Percentiles rank a stretch among this genome's conserved stretches.
Conservation (phyloP, 2,113 vertebrate genomes). For the Numenius arquata region DNA sequence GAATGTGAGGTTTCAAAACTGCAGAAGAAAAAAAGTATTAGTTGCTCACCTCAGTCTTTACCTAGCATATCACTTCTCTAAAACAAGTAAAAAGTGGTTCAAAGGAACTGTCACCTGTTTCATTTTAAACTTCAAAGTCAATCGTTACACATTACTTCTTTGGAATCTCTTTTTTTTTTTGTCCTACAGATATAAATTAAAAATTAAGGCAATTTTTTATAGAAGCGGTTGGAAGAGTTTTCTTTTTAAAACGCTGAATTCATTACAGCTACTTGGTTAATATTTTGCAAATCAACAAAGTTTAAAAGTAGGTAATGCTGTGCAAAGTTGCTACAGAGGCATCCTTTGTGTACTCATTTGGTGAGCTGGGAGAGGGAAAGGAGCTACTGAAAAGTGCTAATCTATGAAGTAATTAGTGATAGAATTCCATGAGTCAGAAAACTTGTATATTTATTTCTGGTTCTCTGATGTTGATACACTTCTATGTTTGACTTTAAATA, state of each 20-base stretch:
- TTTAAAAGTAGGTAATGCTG: neutral
- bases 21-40: neutral
- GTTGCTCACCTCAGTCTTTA: neutral
- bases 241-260: neutral
- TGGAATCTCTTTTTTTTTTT: neutral
- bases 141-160: neutral
- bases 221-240: neutral
- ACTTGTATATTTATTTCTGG: neutral
- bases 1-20: neutral
- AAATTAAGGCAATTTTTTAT: neutral
- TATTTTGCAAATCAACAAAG: neutral
- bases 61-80: neutral
- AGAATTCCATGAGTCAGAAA: neutral
- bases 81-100: neutral
- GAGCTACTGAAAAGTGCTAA: neutral
- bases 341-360: neutral
- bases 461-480: neutral
- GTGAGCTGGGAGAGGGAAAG: neutral
- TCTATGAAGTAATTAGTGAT: neutral
- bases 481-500: conserved; percentile 3
- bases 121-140: neutral
- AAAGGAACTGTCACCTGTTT: neutral
- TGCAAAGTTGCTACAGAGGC: neutral
- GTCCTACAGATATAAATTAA: neutral
- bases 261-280: neutral